Conservation (phyloP, 2,888 invertebrate genomes). For the Desoria tigrina region DNA sequence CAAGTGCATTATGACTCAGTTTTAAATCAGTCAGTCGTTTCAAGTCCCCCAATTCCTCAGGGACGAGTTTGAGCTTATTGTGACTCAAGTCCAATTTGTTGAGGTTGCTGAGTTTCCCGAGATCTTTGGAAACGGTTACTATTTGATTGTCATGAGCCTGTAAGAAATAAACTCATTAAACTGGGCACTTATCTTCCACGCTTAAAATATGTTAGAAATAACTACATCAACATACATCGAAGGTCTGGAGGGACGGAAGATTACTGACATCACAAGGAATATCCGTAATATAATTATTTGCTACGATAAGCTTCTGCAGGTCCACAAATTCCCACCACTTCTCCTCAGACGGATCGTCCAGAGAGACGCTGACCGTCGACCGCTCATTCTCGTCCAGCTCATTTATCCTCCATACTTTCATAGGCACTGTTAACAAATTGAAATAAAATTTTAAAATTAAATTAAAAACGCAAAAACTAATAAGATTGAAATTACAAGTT, state of each 20-base stretch:
- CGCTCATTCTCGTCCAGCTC: constrained; percentile 51
- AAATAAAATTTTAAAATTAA: background rate
- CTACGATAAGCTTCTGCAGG: constrained; percentile 50
- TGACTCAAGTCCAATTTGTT: constrained; percentile 72
- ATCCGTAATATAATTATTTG: constrained; percentile 64
- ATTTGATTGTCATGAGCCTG: constrained; percentile 84
- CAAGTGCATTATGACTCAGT: constrained; percentile 73
- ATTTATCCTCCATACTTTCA: constrained; percentile 51
- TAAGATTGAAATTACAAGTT: background rate
- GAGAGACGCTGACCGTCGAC: constrained; percentile 42
- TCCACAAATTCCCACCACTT: constrained; percentile 54
- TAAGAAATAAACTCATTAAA: constrained; percentile 1
- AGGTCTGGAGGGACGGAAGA: constrained; percentile 67
- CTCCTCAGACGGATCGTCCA: constrained; percentile 49
- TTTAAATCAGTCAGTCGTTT: constrained; percentile 70
- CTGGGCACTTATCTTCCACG: too few species aligned
- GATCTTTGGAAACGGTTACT: constrained; percentile 69
- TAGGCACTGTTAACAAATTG: constrained; percentile 40
- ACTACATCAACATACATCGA: constrained; percentile 65
- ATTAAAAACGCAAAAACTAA: background rate
- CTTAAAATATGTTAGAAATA: too few species aligned
- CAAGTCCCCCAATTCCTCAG: constrained; percentile 68
- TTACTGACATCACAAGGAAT: constrained; percentile 68
- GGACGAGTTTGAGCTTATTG: constrained; percentile 68
- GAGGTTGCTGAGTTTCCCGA: constrained; percentile 70